Evolutionary conservation across 2,113 vertebrate species (phyloP), one percentile per base, ranked within the genome.

Genomic region (Seriola dumerili): DNA sequence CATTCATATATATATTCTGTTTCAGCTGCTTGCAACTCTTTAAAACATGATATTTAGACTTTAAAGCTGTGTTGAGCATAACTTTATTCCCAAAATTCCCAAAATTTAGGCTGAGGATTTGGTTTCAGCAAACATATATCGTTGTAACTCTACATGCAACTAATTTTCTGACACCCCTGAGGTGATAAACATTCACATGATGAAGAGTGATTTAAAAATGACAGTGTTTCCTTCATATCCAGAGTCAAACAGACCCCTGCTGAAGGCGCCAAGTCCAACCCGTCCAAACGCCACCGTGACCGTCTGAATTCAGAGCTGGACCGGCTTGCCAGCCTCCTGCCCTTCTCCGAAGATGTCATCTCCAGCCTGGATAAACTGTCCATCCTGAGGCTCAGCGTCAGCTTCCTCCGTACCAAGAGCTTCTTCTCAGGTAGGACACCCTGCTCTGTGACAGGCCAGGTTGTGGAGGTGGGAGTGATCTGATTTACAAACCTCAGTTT

Each of bases 351-450:
- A 17, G 96, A 97, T 21, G 93, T 96, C n/a, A 0, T 86, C 12
- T 83, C 93, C 71, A 87, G 93, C 38, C 92, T 97, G 17, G 96
- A 97, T 72, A 97, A 97, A 13, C 93, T 97, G 42, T 96, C 95
- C 69, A 89, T 96, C 79, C 92, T 97, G 8, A 87, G 95, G 0
- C 95, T 97, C 61, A 94, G 92, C 1, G 96, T 97, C n/a, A 96
- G 95, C 54, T 97, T 94, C 90, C 93, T 97, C 21, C 95, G 94
- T 72, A 91, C 91, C 69, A 97, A 96, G 90, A 95, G 88, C 86
- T 96, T 95, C 92, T 95, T 97, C 83, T 84, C 73, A 80, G 95
- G 96, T 96, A 69, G 34, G 89, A 59, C 34, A 25, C 21, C 1
- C 34, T 19, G 19, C 6, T 21, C 42, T 58, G 25, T 36, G 34